Evolutionary conservation across 1,140 invertebrate genomes (phyloP).

Genomic region (Gryon sp.): DNA sequence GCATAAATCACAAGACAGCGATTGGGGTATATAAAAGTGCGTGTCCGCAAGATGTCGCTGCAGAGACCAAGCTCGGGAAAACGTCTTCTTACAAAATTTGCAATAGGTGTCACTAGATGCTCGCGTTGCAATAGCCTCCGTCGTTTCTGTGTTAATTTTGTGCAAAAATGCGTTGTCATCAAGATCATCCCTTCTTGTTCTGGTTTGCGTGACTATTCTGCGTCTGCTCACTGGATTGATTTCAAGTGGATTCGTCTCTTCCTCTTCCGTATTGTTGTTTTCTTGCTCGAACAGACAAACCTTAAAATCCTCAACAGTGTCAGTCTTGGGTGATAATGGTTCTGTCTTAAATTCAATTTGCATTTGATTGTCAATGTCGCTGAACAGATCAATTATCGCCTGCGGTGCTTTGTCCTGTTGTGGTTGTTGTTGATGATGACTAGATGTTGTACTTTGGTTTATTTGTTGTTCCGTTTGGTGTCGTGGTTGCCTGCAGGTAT

Average conservation of each 20-base stretch:
- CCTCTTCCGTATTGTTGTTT: conserved; percentile 34
- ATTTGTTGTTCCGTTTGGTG: conserved; percentile 61
- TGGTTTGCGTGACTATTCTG: not conserved
- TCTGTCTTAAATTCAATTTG: conserved; percentile 74
- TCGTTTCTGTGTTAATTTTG: conserved; percentile 41
- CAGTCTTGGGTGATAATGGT: conserved; percentile 72
- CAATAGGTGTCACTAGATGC: conserved; percentile 73
- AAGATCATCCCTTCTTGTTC: conserved; percentile 14
- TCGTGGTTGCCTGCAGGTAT: conserved; percentile 65
- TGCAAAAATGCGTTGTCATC: not conserved
- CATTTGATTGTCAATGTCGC: conserved; percentile 75
- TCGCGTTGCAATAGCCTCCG: too few relatives aligned
- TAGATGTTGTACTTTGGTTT: conserved; percentile 67
- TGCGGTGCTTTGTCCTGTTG: conserved; percentile 49
- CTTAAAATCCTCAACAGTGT: conserved; percentile 66
- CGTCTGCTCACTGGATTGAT: not conserved
- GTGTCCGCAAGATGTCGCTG: conserved; percentile 81
- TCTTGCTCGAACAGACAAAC: conserved; percentile 63
- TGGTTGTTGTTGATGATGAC: conserved; percentile 54
- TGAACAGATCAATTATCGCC: conserved; percentile 75
- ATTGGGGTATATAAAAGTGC: conserved; percentile 79
- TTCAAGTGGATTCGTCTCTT: conserved; percentile 17
- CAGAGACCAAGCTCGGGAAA: conserved; percentile 80
- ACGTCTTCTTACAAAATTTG: conserved; percentile 79
- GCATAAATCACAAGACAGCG: conserved; percentile 78